These are phyloP conservation scores for Magallana angulata DNA, from an alignment of 1,140 invertebrate genomes.

Conservation along the genomic window DNA sequence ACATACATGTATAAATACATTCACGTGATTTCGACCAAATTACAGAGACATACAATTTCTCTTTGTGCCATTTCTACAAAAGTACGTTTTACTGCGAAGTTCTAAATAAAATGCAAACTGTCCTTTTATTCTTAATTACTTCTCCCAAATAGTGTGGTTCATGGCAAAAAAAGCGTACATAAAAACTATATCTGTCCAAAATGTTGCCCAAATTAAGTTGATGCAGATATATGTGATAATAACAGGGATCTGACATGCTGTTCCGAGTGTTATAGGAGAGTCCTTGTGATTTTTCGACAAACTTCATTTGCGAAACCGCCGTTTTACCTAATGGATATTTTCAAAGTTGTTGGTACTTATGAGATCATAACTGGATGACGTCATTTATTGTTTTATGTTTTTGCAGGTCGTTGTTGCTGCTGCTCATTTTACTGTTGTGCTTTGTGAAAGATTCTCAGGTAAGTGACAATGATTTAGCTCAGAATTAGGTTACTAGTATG, in stretches of 20 bases:
- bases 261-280: neutral
- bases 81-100: neutral
- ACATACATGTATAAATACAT: neutral
- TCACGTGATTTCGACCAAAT: neutral
- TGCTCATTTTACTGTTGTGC: slow-evolving; percentile 51
- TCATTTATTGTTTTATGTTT: slow-evolving; percentile 16
- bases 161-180: neutral
- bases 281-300: neutral
- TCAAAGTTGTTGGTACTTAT: neutral
- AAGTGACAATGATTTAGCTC: neutral
- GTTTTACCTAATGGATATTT: neutral
- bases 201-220: slow-evolving; percentile 31
- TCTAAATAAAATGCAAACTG: neutral
- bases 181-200: slow-evolving; percentile 3
- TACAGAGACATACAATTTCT: neutral
- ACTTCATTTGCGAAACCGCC: neutral
- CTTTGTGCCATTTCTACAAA: neutral
- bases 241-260: slow-evolving; percentile 1
- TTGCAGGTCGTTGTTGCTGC: slow-evolving; percentile 50
- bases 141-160: neutral
- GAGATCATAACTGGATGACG: slow-evolving; percentile 11
- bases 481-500: neutral
- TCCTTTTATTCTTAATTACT: slow-evolving; percentile 16
- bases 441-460: slow-evolving; percentile 44
- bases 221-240: slow-evolving; percentile 4